Conservation (phyloP, 2,888 invertebrate genomes). For the Acleris literana region DNA sequence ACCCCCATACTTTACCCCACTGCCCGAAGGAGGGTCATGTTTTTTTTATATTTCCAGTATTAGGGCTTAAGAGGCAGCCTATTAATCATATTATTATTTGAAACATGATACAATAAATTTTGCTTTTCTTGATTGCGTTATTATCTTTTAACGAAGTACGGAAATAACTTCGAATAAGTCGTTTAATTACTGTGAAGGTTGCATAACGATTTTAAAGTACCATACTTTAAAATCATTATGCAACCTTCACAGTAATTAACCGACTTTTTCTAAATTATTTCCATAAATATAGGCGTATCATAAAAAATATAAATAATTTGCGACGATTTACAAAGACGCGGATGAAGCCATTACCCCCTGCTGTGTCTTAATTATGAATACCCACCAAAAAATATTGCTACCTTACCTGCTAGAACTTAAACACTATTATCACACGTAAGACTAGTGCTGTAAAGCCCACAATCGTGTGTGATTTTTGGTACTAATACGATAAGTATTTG, state of each 20-base stretch:
- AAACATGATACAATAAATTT: too few relatives aligned
- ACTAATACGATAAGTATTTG: not conserved
- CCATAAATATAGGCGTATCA: constrained; percentile 9
- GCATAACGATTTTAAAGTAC: too few relatives aligned
- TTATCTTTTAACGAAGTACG: too few relatives aligned
- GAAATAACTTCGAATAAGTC: too few relatives aligned
- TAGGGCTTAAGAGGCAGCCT: too few relatives aligned
- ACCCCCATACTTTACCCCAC: too few relatives aligned
- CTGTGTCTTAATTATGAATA: constrained; percentile 29
- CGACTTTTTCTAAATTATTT: not conserved
- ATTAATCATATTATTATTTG: too few relatives aligned
- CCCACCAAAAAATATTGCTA: constrained; percentile 5
- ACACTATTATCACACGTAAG: constrained; percentile 2
- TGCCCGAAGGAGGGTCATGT: too few relatives aligned
- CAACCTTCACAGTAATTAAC: not conserved
- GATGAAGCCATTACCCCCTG: constrained; percentile 29
- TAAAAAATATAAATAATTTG: constrained; percentile 29
- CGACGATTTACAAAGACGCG: constrained; percentile 25
- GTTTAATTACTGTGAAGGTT: too few relatives aligned
- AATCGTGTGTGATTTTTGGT: not conserved
- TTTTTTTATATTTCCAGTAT: too few relatives aligned
- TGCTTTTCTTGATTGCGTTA: too few relatives aligned
- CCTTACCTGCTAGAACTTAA: not conserved
- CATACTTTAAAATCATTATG: too few relatives aligned
- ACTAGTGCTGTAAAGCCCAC: not conserved